A percentile compares a stretch with the other conserved stretches of the same genome.
phyloP scores from a whole-genome alignment of 53 echinoderm and acorn worm species.

The Apostichopus leukothele region DNA sequence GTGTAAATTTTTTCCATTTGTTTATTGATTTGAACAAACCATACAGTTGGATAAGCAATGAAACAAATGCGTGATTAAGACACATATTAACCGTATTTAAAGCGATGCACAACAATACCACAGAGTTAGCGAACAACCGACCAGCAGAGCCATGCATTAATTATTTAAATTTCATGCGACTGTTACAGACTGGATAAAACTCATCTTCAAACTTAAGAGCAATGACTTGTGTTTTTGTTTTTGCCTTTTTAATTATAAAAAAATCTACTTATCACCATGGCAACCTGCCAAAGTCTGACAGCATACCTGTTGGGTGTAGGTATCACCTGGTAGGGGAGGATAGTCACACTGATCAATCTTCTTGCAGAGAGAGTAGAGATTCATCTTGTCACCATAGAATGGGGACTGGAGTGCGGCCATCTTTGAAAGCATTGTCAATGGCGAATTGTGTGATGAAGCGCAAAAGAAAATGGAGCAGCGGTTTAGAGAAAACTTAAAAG shows the following conservation, averaged over 20 bases:
- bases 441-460: slow-evolving; percentile 29
- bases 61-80: too few relatives aligned
- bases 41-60: too few relatives aligned
- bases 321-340: slow-evolving; percentile 95
- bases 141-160: too few relatives aligned
- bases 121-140: too few relatives aligned
- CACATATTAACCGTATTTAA: too few relatives aligned
- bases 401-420: slow-evolving; percentile 99
- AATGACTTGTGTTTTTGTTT: background rate
- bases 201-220: background rate
- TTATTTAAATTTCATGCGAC: too few relatives aligned
- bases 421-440: slow-evolving; percentile 53
- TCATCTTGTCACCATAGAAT: slow-evolving; percentile 99
- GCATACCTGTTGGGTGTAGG: slow-evolving; percentile 91
- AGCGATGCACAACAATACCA: too few relatives aligned
- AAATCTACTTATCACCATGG: slow-evolving; percentile 4
- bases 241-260: background rate
- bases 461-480: slow-evolving; percentile 46
- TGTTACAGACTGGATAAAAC: too few relatives aligned
- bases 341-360: slow-evolving; percentile 99
- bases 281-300: background rate
- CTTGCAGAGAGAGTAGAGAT: slow-evolving; percentile 98
- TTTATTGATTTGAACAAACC: too few relatives aligned
- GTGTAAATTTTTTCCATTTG: too few relatives aligned
- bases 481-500: background rate